Evolutionary conservation across 2,888 invertebrate species (phyloP), one percentile per base, ranked within the genome.

Genomic region (Margaritifera margaritifera): DNA sequence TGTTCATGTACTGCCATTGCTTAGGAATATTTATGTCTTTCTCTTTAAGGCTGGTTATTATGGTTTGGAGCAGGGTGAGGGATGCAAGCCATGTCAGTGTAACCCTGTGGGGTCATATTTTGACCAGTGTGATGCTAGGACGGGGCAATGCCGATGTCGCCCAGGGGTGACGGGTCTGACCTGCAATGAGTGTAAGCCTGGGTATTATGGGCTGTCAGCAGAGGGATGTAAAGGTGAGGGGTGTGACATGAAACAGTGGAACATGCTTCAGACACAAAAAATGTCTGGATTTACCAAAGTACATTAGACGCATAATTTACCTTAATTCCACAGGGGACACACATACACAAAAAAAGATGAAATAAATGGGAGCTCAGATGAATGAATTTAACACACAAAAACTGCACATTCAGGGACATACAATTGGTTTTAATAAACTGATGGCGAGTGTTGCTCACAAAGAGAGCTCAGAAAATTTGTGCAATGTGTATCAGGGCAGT

Each of bases 181-280:
- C 63, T 99, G 99, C 87, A 94, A 96, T 78, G 90, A 92, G n/a
- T 99, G 99, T 90, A 94, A 94, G 81, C 95, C 96, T 84, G 95
- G 96, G 19, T 87, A 81, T 76, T 89, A 81, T 71, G 86, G 86
- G 19, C 83, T 88, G 63, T 81, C 84, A 15, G 61, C 68, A 1
- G 64, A 60, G 24, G 88, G 88, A 63, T 88, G 88, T 74, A 64
- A 71, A 72, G 70, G 87, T 88, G 82, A 76, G 80, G 69, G n/a
- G 50, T 62, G 18, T 42, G 51, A 19, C 11, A 11, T 31, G 24
- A 57, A 42, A 20, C 6, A 24, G 51, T 22, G 42, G 51, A 51
- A 56, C 19, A 25, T 19, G 1, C 11, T 18, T 50, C n/a, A 62
- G n/a, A 52, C n/a, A 25, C 51, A 54, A 5, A 5, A 11, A 4